phyloP scores from a whole-genome alignment of 2,888 invertebrate species.

The Aspidapion aeneum region DNA sequence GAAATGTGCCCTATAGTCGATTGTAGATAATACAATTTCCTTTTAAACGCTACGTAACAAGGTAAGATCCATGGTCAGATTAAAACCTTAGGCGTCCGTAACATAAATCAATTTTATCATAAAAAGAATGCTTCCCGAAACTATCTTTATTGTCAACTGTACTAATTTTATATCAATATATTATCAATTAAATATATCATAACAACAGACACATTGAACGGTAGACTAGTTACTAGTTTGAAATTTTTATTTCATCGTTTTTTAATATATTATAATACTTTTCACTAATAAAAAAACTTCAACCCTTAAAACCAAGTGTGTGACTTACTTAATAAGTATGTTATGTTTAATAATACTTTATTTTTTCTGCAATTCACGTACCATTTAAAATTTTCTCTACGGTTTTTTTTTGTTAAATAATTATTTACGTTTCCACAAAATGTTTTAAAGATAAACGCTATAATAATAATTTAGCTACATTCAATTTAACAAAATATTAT shows the following conservation, averaged over 20 bases:
- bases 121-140: constrained; percentile 45
- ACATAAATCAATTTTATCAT: constrained; percentile 13
- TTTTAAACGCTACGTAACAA: too few relatives aligned
- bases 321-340: background rate
- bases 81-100: too few relatives aligned
- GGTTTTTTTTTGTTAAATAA: too few relatives aligned
- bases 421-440: background rate
- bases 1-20: too few relatives aligned
- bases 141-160: constrained; percentile 48
- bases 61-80: too few relatives aligned
- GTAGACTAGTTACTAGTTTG: constrained; percentile 45
- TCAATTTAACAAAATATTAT: background rate
- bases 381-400: background rate
- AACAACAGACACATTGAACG: constrained; percentile 50
- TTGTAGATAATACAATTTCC: too few relatives aligned
- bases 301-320: background rate
- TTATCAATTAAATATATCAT: too few relatives aligned
- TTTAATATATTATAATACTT: constrained; percentile 50
- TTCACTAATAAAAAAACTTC: constrained; percentile 50
- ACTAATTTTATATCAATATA: too few relatives aligned
- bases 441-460: too few relatives aligned
- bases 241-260: constrained; percentile 50
- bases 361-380: background rate
- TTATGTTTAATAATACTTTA: background rate
- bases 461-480: background rate